Conservation (phyloP, 2,797 vertebrate genomes). For the Anisognathus igniventris region DNA sequence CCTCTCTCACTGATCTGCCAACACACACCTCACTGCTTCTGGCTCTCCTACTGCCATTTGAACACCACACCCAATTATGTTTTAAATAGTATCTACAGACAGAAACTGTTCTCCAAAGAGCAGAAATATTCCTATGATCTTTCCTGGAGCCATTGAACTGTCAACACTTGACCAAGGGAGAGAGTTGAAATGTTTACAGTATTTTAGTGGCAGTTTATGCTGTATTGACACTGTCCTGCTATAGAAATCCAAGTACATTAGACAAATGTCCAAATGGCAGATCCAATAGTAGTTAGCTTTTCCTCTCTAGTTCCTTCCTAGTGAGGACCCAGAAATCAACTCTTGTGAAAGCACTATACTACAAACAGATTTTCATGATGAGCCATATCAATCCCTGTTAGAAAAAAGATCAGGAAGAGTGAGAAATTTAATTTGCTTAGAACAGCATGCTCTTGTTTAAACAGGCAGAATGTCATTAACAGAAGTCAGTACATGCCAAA, state of each 20-base stretch:
- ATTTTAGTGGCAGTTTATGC: background rate
- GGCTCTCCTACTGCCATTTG: background rate
- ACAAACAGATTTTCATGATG: background rate
- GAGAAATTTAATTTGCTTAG: conserved; percentile 22
- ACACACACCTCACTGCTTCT: background rate
- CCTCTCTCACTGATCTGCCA: background rate
- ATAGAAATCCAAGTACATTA: background rate
- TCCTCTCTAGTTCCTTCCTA: background rate
- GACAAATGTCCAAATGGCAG: background rate
- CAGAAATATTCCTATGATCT: background rate
- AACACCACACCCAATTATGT: background rate
- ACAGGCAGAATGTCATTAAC: conserved; percentile 8
- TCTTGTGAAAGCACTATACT: background rate
- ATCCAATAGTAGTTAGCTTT: background rate
- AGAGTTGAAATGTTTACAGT: background rate
- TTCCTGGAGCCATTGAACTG: background rate
- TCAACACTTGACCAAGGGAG: background rate
- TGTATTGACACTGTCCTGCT: background rate
- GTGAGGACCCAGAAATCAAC: background rate
- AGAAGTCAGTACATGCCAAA: background rate
- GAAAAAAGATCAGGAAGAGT: background rate
- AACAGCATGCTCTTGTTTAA: conserved; percentile 8
- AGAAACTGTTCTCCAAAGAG: background rate
- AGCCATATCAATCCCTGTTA: background rate
- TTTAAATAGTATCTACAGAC: background rate